Evolutionary conservation across 2,113 vertebrate species (phyloP).

Genomic region (Emydura subglobosa): DNA sequence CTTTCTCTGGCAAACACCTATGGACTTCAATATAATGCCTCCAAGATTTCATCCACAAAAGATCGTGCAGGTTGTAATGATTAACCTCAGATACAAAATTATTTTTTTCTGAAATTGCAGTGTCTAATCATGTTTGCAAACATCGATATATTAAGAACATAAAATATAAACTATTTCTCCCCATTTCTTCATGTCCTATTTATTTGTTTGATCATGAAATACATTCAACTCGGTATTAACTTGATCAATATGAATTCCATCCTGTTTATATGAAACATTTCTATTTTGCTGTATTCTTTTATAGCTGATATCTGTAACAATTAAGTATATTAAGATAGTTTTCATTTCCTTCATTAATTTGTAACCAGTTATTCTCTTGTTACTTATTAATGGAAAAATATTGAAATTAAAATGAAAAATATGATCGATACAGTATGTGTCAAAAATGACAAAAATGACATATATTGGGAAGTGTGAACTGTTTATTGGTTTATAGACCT

Average conservation of each 20-base stretch:
- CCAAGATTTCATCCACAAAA: not conserved
- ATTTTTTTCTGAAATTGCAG: not conserved
- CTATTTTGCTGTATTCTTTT: not conserved
- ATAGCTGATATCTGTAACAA: not conserved
- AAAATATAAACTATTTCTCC: not conserved
- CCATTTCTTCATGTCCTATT: not conserved
- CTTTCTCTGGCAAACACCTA: not conserved
- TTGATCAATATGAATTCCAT: not conserved
- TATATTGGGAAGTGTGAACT: slow-evolving; percentile 48
- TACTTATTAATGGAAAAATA: slow-evolving; percentile 44
- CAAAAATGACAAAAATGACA: slow-evolving; percentile 40
- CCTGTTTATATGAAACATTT: not conserved
- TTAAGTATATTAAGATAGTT: not conserved
- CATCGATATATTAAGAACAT: not conserved
- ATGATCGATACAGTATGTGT: slow-evolving; percentile 38
- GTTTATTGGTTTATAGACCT: slow-evolving; percentile 70
- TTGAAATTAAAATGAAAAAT: slow-evolving; percentile 50
- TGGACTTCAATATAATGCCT: not conserved
- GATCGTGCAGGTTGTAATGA: not conserved
- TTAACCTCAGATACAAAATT: not conserved
- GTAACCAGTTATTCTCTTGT: slow-evolving; percentile 21
- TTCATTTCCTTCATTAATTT: slow-evolving; percentile 22
- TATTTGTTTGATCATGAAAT: not conserved
- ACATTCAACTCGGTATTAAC: not conserved
- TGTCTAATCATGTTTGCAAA: not conserved